Percentiles rank a stretch among this genome's conserved stretches.
These are phyloP conservation scores for Engystomops pustulosus DNA, from an alignment of 2,113 vertebrate species.

Conservation along the genomic window DNA sequence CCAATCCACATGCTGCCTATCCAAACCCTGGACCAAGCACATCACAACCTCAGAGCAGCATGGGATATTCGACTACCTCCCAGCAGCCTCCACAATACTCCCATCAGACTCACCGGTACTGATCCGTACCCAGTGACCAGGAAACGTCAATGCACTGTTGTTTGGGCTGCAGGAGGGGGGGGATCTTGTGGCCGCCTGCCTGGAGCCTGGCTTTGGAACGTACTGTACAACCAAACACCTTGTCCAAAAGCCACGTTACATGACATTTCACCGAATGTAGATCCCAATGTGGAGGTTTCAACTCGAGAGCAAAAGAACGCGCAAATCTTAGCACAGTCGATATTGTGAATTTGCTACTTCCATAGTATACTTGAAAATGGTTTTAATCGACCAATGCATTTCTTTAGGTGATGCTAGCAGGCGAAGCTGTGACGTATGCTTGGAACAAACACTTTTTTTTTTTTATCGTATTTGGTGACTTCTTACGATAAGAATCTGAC, in stretches of 20 bases:
- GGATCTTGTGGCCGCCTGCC: slow-evolving; percentile 69
- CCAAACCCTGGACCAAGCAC: slow-evolving; percentile 99
- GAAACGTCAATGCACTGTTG: slow-evolving; percentile 72
- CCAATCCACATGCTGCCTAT: slow-evolving; percentile 99
- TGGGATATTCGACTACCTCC: slow-evolving; percentile 99
- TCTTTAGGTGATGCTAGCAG: slow-evolving; percentile 80
- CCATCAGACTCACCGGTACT: slow-evolving; percentile 98
- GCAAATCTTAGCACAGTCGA: slow-evolving; percentile 77
- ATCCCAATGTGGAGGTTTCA: slow-evolving; percentile 72
- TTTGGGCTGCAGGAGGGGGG: slow-evolving; percentile 70
- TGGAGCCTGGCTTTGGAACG: slow-evolving; percentile 78
- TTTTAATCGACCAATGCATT: slow-evolving; percentile 80
- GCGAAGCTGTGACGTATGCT: slow-evolving; percentile 85
- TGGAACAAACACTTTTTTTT: slow-evolving; percentile 73
- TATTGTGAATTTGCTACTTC: slow-evolving; percentile 84
- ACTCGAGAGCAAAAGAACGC: slow-evolving; percentile 71
- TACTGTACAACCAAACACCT: slow-evolving; percentile 76
- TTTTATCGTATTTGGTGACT: slow-evolving; percentile 79
- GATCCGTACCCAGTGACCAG: slow-evolving; percentile 71
- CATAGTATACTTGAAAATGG: slow-evolving; percentile 85
- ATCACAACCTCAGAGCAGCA: slow-evolving; percentile 98
- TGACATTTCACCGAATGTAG: slow-evolving; percentile 72
- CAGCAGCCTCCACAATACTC: slow-evolving; percentile 99
- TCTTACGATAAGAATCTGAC: slow-evolving; percentile 77
- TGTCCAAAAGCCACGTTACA: slow-evolving; percentile 71